phyloP scores from a whole-genome alignment of 2,113 vertebrate genomes.

The Crotalus tigris region DNA sequence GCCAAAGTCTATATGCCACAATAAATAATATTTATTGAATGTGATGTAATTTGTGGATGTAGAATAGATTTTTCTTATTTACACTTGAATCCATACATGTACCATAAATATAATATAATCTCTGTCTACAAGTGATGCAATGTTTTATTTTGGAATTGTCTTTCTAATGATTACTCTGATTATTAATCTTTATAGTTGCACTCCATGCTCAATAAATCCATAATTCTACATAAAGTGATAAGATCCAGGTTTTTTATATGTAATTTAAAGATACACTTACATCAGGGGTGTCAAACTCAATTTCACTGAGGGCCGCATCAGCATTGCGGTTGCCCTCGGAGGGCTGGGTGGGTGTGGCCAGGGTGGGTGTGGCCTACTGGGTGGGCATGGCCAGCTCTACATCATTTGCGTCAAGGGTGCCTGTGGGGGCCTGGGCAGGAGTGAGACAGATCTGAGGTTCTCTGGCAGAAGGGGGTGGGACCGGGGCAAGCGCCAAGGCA shows the following conservation, averaged over 20 bases:
- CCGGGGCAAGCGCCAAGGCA: no score
- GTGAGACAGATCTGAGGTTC: no score
- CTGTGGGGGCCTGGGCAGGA: no score
- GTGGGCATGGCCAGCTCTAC: no score
- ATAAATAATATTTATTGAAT: neutral
- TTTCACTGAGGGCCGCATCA: no score
- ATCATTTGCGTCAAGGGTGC: no score
- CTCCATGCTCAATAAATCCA: neutral
- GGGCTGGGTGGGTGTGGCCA: no score
- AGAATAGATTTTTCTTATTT: neutral
- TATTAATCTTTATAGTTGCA: neutral
- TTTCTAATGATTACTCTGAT: neutral
- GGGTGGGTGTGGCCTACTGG: no score
- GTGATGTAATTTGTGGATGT: neutral
- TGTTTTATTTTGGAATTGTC: neutral
- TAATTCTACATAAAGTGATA: neutral
- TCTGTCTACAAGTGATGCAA: neutral
- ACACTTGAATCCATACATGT: neutral
- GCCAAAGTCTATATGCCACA: neutral
- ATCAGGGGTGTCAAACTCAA: neutral
- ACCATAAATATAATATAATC: neutral
- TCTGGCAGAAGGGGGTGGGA: no score
- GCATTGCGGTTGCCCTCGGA: no score
- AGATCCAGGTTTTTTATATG: neutral
- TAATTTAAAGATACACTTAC: neutral